Percentiles rank a stretch among this genome's conserved stretches.
Conservation (phyloP, 1,140 invertebrate species). For the Dinoponera quadriceps region DNA sequence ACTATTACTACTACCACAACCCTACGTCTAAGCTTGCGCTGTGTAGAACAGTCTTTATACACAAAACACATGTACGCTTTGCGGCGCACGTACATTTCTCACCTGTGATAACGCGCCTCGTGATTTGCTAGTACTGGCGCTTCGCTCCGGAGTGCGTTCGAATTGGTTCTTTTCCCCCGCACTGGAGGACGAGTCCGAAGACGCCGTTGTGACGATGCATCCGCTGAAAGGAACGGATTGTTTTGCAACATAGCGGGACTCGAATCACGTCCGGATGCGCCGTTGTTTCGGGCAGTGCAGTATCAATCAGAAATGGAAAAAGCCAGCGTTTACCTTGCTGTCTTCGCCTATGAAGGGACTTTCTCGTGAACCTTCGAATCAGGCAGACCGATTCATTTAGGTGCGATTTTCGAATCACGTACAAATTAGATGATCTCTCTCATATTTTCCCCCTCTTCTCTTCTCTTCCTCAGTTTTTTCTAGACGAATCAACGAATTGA, state of each 20-base stretch:
- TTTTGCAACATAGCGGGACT: constrained; percentile 74
- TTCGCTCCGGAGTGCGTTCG: neutral
- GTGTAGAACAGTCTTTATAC: no score
- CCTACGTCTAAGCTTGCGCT: no score
- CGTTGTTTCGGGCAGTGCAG: constrained; percentile 63
- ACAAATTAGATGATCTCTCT: neutral
- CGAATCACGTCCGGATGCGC: constrained; percentile 57
- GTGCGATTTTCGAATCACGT: constrained; percentile 59
- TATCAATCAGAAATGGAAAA: constrained; percentile 71
- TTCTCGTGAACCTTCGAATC: constrained; percentile 65
- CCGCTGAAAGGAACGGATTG: constrained; percentile 69
- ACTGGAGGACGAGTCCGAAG: constrained; percentile 76
- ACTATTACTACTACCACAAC: no score
- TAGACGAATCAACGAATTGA: constrained; percentile 6
- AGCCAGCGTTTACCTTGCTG: constrained; percentile 75
- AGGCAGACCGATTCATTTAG: constrained; percentile 63
- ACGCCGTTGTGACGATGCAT: constrained; percentile 77
- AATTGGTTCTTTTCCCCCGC: constrained; percentile 76
- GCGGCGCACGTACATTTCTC: neutral
- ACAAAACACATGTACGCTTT: no score
- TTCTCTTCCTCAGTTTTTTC: neutral
- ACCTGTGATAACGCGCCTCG: no score
- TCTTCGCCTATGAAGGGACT: constrained; percentile 78
- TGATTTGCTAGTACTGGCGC: no score
- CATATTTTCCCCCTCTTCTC: no score